phyloP scores from a whole-genome alignment of 2,113 vertebrate species.

The Corvus moneduloides region DNA sequence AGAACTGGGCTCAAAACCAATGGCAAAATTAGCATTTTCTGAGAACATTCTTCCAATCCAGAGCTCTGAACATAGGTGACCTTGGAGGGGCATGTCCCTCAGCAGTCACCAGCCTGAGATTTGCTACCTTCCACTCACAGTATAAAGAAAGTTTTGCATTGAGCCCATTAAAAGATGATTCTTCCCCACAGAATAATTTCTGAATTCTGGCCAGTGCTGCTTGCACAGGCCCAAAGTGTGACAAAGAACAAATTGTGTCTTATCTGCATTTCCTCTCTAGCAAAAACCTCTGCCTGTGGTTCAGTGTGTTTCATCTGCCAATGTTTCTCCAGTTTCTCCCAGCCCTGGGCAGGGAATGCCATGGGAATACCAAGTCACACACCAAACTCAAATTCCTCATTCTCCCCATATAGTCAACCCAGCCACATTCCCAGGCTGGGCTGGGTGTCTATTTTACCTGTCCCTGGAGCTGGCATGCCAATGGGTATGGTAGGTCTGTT shows the following conservation, averaged over 20 bases:
- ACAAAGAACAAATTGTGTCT: background rate
- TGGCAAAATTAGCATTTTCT: background rate
- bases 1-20: background rate
- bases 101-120: background rate
- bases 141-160: background rate
- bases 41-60: background rate
- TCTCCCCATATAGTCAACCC: background rate
- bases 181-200: background rate
- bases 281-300: background rate
- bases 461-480: background rate
- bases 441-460: background rate
- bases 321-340: background rate
- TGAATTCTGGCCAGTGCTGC: background rate
- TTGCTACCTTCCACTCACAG: background rate
- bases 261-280: background rate
- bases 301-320: background rate
- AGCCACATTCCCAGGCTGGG: background rate
- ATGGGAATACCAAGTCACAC: background rate
- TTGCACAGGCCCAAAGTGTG: background rate
- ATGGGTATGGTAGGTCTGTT: accelerated
- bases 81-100: background rate
- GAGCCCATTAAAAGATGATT: background rate
- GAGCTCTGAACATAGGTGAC: background rate
- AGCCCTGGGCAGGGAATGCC: background rate
- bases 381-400: background rate